Evolutionary conservation across 2,113 vertebrate species (phyloP).

Genomic region (Mastomys natalensis): DNA sequence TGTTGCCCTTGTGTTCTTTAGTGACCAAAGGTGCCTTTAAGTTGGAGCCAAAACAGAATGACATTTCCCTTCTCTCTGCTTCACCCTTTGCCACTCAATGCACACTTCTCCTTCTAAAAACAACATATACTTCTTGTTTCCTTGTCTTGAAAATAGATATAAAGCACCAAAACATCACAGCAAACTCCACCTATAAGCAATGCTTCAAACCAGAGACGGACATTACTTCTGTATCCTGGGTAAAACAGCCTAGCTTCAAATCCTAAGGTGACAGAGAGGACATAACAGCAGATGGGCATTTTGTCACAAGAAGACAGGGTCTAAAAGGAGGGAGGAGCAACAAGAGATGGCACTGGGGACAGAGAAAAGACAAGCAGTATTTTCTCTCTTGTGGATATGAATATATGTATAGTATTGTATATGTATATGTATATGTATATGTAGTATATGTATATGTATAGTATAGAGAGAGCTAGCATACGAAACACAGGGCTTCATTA

Average conservation of each 20-base stretch:
- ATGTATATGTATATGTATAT: too few relatives aligned
- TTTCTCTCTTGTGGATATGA: not conserved
- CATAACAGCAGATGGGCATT: not conserved
- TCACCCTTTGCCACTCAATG: not conserved
- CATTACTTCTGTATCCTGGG: not conserved
- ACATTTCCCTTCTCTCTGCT: not conserved
- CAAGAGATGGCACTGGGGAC: not conserved
- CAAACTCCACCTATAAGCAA: not conserved
- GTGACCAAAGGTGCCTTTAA: not conserved
- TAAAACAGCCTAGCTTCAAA: not conserved
- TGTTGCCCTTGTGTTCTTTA: not conserved
- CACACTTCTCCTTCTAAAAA: not conserved
- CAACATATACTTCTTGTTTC: not conserved
- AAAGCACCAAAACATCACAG: not conserved
- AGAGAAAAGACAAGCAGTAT: not conserved
- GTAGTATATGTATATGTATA: too few relatives aligned
- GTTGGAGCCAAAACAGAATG: not conserved
- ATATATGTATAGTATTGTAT: too few relatives aligned
- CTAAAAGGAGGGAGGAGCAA: not conserved
- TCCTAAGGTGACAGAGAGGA: not conserved
- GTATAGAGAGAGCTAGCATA: not conserved
- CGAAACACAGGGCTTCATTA: not conserved
- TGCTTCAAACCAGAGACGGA: not conserved
- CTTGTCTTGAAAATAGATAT: not conserved
- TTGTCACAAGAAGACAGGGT: not conserved